Percentiles rank a stretch among this genome's conserved stretches.
Conservation (phyloP, 2,888 invertebrate genomes). For the Macrostomum cliftonense region DNA sequence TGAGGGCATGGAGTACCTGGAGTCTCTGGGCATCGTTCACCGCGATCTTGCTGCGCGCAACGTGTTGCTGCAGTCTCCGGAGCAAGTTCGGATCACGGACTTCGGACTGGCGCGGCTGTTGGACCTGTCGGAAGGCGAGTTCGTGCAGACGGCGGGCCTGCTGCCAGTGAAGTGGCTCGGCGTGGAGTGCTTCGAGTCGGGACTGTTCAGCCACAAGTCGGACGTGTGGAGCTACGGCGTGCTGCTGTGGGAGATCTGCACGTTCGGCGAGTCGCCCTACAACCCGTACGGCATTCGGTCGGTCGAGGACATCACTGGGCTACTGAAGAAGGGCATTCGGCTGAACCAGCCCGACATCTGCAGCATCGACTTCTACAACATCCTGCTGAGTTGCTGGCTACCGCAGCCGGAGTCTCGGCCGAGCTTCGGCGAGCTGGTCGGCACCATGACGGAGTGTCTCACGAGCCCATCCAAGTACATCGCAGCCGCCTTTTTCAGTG, state of each 20-base stretch:
- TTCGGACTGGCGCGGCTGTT: slow-evolving; percentile 9
- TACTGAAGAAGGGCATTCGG: background rate
- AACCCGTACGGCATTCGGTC: background rate
- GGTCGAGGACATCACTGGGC: background rate
- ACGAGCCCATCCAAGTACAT: too few relatives aligned
- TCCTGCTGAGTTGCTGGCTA: background rate
- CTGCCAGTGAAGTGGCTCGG: slow-evolving; percentile 9
- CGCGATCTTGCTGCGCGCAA: slow-evolving; percentile 88
- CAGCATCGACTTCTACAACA: background rate
- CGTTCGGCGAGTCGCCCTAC: background rate
- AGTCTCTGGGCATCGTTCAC: background rate
- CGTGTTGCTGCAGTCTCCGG: slow-evolving; percentile 52
- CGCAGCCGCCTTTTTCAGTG: too few relatives aligned
- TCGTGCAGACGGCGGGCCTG: slow-evolving; percentile 3
- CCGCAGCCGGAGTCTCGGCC: too few relatives aligned
- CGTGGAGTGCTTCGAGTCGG: slow-evolving; percentile 3
- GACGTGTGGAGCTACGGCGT: slow-evolving; percentile 9
- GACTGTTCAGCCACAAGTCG: slow-evolving; percentile 4
- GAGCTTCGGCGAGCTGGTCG: too few relatives aligned
- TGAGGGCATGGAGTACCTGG: background rate
- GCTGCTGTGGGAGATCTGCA: background rate
- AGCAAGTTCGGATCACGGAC: slow-evolving; percentile 9
- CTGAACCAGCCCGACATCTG: background rate
- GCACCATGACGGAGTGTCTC: too few relatives aligned
- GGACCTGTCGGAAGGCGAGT: slow-evolving; percentile 4